Base-by-base conservation (phyloP, 2,888 invertebrate species). In the Tuta absoluta region DNA sequence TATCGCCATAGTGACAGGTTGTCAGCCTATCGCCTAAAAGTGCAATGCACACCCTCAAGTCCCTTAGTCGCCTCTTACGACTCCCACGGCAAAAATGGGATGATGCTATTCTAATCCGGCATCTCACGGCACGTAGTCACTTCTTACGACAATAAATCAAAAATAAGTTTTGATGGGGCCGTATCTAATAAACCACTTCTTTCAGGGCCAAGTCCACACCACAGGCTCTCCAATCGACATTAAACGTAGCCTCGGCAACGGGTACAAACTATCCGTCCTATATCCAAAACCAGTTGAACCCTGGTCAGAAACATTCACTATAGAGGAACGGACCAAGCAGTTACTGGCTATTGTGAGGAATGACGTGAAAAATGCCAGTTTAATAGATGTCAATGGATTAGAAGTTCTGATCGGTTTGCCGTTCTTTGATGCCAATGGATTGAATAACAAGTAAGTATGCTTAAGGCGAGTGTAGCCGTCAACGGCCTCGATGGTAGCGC, bases 221-320 rank as follows among this genome's bases (percentile, higher is more conserved):
- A 89, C 90, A 0, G 93, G 93, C 0, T 92, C 93, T 0, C 93
- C 93, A 0, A 82, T 93, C 53, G 92, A 91, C 53, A 86, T 93
- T 64, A 93, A 93, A 66, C 89, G 91, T 1, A 84, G 87, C n/a
- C 84, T 93, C 33, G 93, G 93, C 14, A 89, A 82, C 61, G 93
- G 93, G 0, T 93, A 93, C 80, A 89, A 87, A 69, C 76, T 93
- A 14, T 85, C 88, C 0, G 86, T 93, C 0, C 77, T 81, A 7
- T 93, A 87, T 72, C 85, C 89, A 1, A 57, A 66, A 14, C 51
- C 2, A 65, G 2, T 60, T 0, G 72, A 67, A 1, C 71, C 71
- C 24, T 65, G 63, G 68, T 12, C 23, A 62, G 58, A 63, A 21
- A 69, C 69, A n/a, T 8, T 19, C 17, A 14, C 45, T 45, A 60